Evolutionary conservation across 2,888 invertebrate species (phyloP), one percentile per base, ranked within the genome.

Genomic region (Aphodius sticticus): DNA sequence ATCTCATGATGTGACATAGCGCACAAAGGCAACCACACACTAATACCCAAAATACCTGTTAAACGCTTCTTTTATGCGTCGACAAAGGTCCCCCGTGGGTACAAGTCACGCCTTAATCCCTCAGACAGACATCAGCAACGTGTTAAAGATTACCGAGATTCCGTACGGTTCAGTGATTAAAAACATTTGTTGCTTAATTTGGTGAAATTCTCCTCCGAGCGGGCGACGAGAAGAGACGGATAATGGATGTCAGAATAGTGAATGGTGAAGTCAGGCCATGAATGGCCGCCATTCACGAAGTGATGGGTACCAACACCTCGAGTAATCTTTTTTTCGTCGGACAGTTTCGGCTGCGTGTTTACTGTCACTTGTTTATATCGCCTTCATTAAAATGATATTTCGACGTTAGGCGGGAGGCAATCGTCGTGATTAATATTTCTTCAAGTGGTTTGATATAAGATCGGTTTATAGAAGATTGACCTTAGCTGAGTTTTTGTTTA

Each of bases 161-260:
- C 83, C 86, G 86, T 86, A 86, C 84, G 84, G 85, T 77, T 86
- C 86, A 87, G 86, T 87, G 87, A 88, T 88, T 87, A 88, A 87
- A 87, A 87, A 87, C 87, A 87, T 88, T 88, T 87, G 87, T 87
- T 85, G 84, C 84, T 87, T 87, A 87, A 87, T 87, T 87, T 87
- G 86, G 86, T 85, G 84, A 86, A 86, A 87, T 87, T 87, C 85
- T 36, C 12, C 53, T 3, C 84, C 83, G 37, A 26, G 83, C 81
- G 84, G 82, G 82, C 74, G 80, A 81, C 26, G 26, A 26, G 26
- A 26, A 26, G 79, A 26, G 76, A 35, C 77, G 79, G 81, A 86
- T 84, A 86, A 86, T 86, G 84, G 81, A 80, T 84, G 85, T 82
- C 78, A 86, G 85, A 80, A 81, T 72, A 69, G 70, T 85, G 85